phyloP scores from a whole-genome alignment of 2,888 invertebrate species.

The Drosophila koepferae region DNA sequence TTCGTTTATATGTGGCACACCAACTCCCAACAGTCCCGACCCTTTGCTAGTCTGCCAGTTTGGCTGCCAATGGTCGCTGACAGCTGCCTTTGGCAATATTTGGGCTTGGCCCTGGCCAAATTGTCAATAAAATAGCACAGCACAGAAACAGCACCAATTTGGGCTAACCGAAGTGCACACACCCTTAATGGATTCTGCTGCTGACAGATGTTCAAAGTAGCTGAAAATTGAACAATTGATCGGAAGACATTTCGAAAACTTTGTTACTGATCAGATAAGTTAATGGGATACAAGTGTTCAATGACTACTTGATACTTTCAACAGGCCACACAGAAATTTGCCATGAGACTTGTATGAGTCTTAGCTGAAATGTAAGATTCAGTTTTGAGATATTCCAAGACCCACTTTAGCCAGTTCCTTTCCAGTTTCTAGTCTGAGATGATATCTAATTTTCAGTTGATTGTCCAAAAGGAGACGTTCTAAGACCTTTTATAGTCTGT shows the following conservation, averaged over 20 bases:
- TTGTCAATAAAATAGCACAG: conserved; percentile 32
- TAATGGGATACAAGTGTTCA: neutral
- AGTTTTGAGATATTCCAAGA: neutral
- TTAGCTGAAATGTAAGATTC: neutral
- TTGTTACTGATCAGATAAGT: neutral
- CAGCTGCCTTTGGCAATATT: conserved; percentile 64
- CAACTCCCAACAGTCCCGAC: conserved; percentile 34
- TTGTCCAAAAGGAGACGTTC: neutral
- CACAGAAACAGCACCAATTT: conserved; percentile 13
- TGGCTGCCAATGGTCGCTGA: conserved; percentile 55
- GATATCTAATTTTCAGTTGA: neutral
- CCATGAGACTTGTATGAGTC: neutral
- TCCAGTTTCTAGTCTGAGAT: neutral
- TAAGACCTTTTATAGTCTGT: neutral
- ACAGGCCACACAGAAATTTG: no score
- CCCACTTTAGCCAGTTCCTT: neutral
- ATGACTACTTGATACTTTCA: neutral
- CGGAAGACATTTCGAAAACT: neutral
- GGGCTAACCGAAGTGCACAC: conserved; percentile 24
- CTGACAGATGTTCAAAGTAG: conserved; percentile 7
- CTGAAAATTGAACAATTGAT: conserved; percentile 6
- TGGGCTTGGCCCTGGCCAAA: conserved; percentile 60
- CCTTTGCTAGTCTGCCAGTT: conserved; percentile 41
- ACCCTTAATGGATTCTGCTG: conserved; percentile 27
- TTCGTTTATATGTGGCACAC: conserved; percentile 48